Evolutionary conservation across 2,888 invertebrate species (phyloP), one percentile per base, ranked within the genome.

Genomic region (Cantharis rufa): DNA sequence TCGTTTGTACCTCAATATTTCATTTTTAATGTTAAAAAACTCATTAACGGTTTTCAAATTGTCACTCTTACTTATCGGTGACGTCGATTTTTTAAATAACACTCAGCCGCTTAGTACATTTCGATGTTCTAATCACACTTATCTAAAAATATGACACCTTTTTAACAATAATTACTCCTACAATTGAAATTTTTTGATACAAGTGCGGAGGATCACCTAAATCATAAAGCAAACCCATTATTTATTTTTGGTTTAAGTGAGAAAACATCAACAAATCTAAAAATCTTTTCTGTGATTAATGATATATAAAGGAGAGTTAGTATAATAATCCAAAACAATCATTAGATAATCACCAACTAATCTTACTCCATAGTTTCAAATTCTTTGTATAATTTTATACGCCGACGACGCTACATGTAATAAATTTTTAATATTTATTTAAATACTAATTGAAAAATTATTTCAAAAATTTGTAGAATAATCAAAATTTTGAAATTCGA

Each of bases 311-410:
- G 80, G 80, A 81, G 82, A 74, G 79, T 81, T 82, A 82, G 79
- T 74, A n/a, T n/a, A 80, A 78, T 85, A 84, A 85, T 84, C 83
- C 80, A 83, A 82, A 83, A 82, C 83, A 84, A 84, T 84, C 83
- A 83, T 80, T 80, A 82, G 82, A 83, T 84, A 85, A 85, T 84
- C 83, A 79, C 82, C 70, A 74, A 77, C 81, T 85, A 85, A 85
- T 84, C 85, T 84, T 83, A 82, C 83, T 81, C 81, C 83, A 83
- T 81, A 84, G 81, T 81, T 78, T 76, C 81, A 82, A 84, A 82
- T 21, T 83, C 81, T 82, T 77, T 80, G 80, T 76, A 79, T 77
- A 81, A n/a, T n/a, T 48, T n/a, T 9, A 48, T 48, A 48, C 48
- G 48, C 48, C 48, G 48, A 48, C 48, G 13, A 13, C 9, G 9